Percentiles rank a stretch among this genome's conserved stretches.
Evolutionary conservation across 1,140 invertebrate genomes (phyloP).

Genomic region (Copidosoma floridanum): DNA sequence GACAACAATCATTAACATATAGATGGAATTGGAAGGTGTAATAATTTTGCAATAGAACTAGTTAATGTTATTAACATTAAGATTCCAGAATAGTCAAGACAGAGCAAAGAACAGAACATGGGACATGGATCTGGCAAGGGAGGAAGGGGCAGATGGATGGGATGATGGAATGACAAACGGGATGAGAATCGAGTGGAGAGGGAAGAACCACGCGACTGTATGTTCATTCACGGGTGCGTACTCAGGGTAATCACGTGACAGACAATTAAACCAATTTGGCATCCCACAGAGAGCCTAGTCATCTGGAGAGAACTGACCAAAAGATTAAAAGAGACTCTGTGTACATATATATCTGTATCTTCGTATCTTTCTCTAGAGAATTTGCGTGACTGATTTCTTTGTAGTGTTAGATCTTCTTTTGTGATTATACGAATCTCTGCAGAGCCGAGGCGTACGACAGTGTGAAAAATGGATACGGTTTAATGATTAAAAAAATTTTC

Average conservation of each 20-base stretch:
- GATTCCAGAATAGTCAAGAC: no score
- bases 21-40: no score
- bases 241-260: slow-evolving; percentile 42
- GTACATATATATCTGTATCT: no score
- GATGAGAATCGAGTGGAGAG: no score
- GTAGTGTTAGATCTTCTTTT: slow-evolving; percentile 39
- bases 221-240: slow-evolving; percentile 6
- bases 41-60: no score
- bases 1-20: no score
- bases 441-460: slow-evolving; percentile 29
- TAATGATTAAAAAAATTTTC: no score
- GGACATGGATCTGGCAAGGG: neutral
- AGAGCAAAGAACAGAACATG: neutral
- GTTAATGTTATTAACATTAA: no score
- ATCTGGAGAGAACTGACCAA: slow-evolving; percentile 28
- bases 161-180: slow-evolving; percentile 17
- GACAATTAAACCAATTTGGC: slow-evolving; percentile 45
- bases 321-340: slow-evolving; percentile 44
- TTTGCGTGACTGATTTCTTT: slow-evolving; percentile 33
- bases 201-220: neutral
- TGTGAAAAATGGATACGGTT: no score
- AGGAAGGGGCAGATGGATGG: no score
- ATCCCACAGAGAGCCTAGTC: slow-evolving; percentile 37
- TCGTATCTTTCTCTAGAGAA: slow-evolving; percentile 28
- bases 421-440: slow-evolving; percentile 28